phyloP scores from a whole-genome alignment of 2,113 vertebrate species.

The Todiramphus saurophagus region DNA sequence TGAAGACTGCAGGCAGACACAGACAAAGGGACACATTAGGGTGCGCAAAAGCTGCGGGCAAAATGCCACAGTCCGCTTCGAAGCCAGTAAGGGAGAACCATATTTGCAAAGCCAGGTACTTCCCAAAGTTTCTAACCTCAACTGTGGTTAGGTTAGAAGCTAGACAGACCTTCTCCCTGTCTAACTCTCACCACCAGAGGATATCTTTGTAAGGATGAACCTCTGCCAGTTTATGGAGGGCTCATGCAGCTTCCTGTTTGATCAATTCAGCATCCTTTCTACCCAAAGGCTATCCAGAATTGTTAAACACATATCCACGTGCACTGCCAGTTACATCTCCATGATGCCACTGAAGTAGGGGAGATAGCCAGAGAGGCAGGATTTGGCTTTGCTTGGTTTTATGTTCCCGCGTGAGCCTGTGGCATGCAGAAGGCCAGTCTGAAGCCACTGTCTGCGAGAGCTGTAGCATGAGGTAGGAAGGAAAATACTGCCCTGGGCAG shows the following conservation, averaged over 20 bases:
- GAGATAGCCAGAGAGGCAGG: not conserved
- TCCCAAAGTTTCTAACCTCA: not conserved
- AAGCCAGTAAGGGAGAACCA: not conserved
- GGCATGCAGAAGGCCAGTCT: not conserved
- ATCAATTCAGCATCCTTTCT: not conserved
- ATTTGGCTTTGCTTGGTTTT: not conserved
- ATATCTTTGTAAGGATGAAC: not conserved
- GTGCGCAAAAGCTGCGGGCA: not conserved
- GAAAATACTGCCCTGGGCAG: not conserved
- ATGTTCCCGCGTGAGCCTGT: not conserved
- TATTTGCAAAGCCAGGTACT: not conserved
- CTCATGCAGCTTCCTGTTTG: not conserved
- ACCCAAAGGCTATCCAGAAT: not conserved
- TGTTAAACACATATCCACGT: fast-evolving
- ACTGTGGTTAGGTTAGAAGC: not conserved
- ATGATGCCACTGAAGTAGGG: not conserved
- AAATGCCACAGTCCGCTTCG: not conserved
- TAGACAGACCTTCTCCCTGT: not conserved
- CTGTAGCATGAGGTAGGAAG: not conserved
- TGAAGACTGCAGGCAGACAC: conserved; percentile 77
- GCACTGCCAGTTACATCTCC: not conserved
- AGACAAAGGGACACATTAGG: not conserved
- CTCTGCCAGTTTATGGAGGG: not conserved
- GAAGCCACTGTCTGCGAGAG: not conserved
- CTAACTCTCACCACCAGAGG: not conserved